Evolutionary conservation across 2,797 vertebrate species (phyloP), one percentile per base, ranked within the genome.

Genomic region (Chloroceryle inda): DNA sequence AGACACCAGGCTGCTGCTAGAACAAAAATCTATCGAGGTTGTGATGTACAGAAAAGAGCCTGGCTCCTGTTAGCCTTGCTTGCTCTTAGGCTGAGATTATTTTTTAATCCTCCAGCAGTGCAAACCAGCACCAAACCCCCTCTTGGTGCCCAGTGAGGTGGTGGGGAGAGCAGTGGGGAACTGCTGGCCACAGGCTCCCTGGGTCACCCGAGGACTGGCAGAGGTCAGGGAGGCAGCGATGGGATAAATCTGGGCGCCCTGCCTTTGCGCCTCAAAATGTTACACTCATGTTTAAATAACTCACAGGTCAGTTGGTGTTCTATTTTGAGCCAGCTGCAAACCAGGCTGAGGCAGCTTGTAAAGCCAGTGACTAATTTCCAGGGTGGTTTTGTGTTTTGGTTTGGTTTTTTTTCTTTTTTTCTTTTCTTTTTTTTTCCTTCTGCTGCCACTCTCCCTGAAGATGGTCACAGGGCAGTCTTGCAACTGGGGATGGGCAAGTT

Each of bases 321-420:
- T 93, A 90, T 97, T 97, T 94, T 71, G 37, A 87, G 85, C 5
- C 0, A 85, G 84, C 35, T 55, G 85, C 92, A 96, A 97, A 95
- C 85, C 89, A 95, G 89, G 79, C 72, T 47, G 88, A 79, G 77
- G 71, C 85, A 97, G 97, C 95, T 88, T 97, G 92, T 97, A 96
- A 98, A 98, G 95, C 1, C 64, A 97, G 94, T 94, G 93, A 87
- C 93, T 97, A 89, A 93, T 97, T 97, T 96, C 88, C 79, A 88
- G 85, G 38, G 62, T 15, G 23, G 9, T 52, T 52, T 52, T 50
- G 6, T 62, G 18, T 31, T 6, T 4, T n/a, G 9, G 21, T 45
- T 22, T 45, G 44, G 21, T 11, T 22, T 19, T 6, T 49, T 35
- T 26, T 6, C 27, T 35, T 26, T 23, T n/a, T 31, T 18, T 29